Base-by-base conservation (phyloP, 2,113 vertebrate genomes). In the Pleuronectes platessa region DNA sequence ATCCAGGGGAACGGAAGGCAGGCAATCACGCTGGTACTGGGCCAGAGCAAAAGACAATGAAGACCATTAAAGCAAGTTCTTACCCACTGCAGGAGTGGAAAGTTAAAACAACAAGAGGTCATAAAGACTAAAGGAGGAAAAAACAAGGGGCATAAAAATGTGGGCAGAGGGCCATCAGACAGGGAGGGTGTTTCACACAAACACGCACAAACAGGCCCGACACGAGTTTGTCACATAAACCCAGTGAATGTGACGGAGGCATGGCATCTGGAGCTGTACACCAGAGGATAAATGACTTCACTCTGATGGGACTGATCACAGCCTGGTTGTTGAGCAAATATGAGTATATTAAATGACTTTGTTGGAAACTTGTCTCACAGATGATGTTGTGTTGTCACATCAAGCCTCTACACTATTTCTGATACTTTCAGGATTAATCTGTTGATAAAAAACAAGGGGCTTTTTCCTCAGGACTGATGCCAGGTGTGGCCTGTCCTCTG, bases 221-320 rank as follows among this genome's bases (percentile, higher is more conserved):
- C 71, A 73, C 74, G 54, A 63, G 76, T 68, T 73, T 75, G 21
- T 87, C 87, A 78, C 81, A 89, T 67, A 85, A 86, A 88, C 75
- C 56, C 78, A 86, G 77, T 89, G 85, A 87, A 87, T 84, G 88
- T 89, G 86, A 85, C 88, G 13, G 73, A 64, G 68, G 26, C 59
- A 40, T 79, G 84, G 70, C 59, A 87, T 82, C 66, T 61, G 26
- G 76, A 6, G 37, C 18, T 77, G 49, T 67, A 53, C 66, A 71
- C 66, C 51, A 47, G 37, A 49, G 18, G 26, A 85, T 53, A 31
- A 56, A 75, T 13, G 27, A 37, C 54, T 76, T 73, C 7, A 2
- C 67, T 68, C 66, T 21, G 31, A 74, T 60, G 76, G 2, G 53
- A 24, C 56, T 62, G 55, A 63, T 58, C 60, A 65, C 47, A 82